Percentiles rank a stretch among this genome's conserved stretches.
These are phyloP conservation scores for Daphoenositta chrysoptera DNA, from an alignment of 2,113 vertebrate genomes.

Conservation along the genomic window DNA sequence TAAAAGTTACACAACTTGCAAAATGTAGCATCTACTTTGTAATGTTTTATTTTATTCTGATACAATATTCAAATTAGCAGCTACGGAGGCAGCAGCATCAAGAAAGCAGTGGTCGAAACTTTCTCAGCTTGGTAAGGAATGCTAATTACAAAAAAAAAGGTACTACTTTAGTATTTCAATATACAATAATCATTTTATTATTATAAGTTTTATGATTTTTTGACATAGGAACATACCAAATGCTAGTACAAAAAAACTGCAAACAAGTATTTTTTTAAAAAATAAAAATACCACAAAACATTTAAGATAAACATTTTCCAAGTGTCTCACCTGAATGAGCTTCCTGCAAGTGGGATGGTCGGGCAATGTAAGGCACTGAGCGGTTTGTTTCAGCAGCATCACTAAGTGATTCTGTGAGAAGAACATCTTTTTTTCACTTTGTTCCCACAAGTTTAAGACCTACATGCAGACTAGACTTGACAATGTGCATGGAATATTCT, in stretches of 20 bases:
- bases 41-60: slow-evolving; percentile 42
- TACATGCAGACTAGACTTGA: neutral
- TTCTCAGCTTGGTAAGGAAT: slow-evolving; percentile 90
- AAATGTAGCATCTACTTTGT: neutral
- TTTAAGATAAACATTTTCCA: neutral
- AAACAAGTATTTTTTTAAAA: neutral
- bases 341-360: slow-evolving; percentile 78
- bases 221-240: neutral
- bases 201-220: neutral
- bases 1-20: slow-evolving; percentile 26
- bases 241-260: neutral
- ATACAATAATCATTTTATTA: neutral
- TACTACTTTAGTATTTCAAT: slow-evolving; percentile 31
- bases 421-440: neutral
- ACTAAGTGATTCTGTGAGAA: slow-evolving; percentile 38
- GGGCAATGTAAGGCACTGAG: slow-evolving; percentile 80
- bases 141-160: slow-evolving; percentile 71
- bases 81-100: neutral
- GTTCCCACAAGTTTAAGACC: neutral
- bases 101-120: slow-evolving; percentile 53
- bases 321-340: slow-evolving; percentile 83
- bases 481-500: neutral
- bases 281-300: neutral
- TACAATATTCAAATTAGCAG: slow-evolving; percentile 26
- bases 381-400: slow-evolving; percentile 39